Evolutionary conservation across 1,140 invertebrate genomes (phyloP), one percentile per base, ranked within the genome.

Genomic region (Procambarus virginalis): DNA sequence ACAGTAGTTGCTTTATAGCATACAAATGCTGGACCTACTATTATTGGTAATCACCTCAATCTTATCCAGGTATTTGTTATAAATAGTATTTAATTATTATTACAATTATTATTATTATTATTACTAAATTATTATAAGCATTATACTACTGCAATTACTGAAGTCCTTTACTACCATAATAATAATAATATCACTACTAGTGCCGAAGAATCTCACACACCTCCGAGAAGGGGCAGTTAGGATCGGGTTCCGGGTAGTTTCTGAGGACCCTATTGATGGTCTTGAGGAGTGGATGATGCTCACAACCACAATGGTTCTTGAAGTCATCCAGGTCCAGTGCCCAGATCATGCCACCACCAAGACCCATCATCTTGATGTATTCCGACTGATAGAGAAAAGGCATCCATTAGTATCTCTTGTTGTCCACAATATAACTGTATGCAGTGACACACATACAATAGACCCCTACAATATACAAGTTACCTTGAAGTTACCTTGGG

Each of bases 321-420:
- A 97, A 97, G 93, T 98, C 97, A 93, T 98, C 97, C 80, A 98
- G 96, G 78, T 95, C 94, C 5, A 98, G 93, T 0, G 97, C 97
- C 97, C 97, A 98, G 8, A 98, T 96, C 97, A 98, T 98, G 17
- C 96, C 97, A 77, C 97, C 97, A 0, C 96, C 97, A 2, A 98
- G 94, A 90, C 96, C 95, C 94, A 97, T 95, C 10, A 96, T 95
- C 91, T 96, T 95, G 3, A 97, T 95, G 91, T 96, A 96, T 88
- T 97, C 95, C 0, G 96, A 95, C 89, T 90, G 83, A 0, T 8
- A 20, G 14, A 80, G 78, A 58, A 45, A 45, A 9, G 34, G 22
- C 22, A 3, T 12, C 51, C 51, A 55, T 55, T 55, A 55, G 12
- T 55, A 55, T 9, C 8, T 9, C 51, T 55, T 12, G 12, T 3